Base-by-base conservation (phyloP, 1,140 invertebrate genomes). In the Neodiprion fabricii region DNA sequence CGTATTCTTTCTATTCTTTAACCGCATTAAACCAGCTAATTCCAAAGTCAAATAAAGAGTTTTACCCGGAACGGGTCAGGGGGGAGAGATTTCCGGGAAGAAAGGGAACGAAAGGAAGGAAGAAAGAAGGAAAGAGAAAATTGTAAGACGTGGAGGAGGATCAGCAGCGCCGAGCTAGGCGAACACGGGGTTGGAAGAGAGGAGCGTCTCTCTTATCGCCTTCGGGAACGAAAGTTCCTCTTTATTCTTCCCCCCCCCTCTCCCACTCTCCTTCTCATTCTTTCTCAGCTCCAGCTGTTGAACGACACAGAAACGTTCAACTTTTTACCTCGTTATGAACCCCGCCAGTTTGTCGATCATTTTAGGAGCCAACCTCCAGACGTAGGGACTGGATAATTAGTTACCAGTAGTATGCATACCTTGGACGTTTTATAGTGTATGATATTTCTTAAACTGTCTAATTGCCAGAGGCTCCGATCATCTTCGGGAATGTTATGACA, bases 21-120 rank as follows among this genome's bases (percentile, higher is more conserved):
- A 61, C 53, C 53, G 53, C 53, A 61, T 61, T 61, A 61, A 61
- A 61, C 53, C 53, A 61, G 53, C 53, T 61, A 61, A 61, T 61
- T 61, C 53, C 53, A 3, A 61, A 61, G 53, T 61, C 53, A 61
- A 61, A 61, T 61, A 61, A 61, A 61, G 53, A 61, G 53, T 61
- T 61, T 61, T 61, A 5, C 53, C 53, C 53, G 53, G 11, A 61
- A 61, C 53, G 53, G 53, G 53, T 61, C 11, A 61, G 14, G 28
- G 28, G 28, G 28, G 53, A 61, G 53, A 61, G 28, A 40, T 40
- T 40, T 5, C 28, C 2, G 5, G 53, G 53, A 61, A 9, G 53
- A 61, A 61, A 61, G 11, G 9, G n/a, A 9, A 17, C n/a, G 5
- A 61, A 61, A 61, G n/a, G 53, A 14, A 61, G 53, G n/a, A 17